Conservation (phyloP, 37 sponge, comb jelly and placozoan species). For the Ephydatia muelleri region DNA sequence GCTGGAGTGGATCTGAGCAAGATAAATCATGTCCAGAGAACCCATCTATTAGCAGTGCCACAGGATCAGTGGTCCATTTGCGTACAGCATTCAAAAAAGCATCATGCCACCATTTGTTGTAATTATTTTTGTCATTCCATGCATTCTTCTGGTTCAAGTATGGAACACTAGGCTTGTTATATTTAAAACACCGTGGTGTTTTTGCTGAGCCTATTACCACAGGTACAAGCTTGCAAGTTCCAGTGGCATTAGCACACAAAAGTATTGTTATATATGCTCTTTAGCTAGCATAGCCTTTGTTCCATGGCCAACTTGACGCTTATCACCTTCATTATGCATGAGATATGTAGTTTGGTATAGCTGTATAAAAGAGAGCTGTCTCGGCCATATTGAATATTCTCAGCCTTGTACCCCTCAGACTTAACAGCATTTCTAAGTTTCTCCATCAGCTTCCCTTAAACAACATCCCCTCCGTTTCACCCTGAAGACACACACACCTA, state of each 20-base stretch:
- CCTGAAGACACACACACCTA: not conserved
- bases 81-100: conserved; percentile 1
- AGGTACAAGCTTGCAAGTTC: not conserved
- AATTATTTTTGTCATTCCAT: conserved; percentile 6
- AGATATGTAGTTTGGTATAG: not conserved
- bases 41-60: conserved; percentile 4
- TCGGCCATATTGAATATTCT: not conserved
- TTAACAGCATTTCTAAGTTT: not conserved
- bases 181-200: conserved; percentile 17
- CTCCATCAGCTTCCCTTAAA: not conserved
- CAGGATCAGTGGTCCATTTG: conserved; percentile 7
- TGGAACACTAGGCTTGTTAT: conserved; percentile 2
- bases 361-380: not conserved
- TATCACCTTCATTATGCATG: not conserved
- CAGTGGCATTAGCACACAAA: not conserved
- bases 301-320: not conserved
- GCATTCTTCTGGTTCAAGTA: conserved; percentile 12
- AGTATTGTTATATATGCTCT: not conserved
- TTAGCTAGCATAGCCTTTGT: not conserved
- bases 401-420: not conserved
- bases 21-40: conserved; percentile 7
- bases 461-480: not conserved
- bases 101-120: conserved; percentile 6
- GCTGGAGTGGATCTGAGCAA: conserved; percentile 2
- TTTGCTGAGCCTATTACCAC: conserved; percentile 11